Evolutionary conservation across 2,113 vertebrate species (phyloP), one percentile per base, ranked within the genome.

Genomic region (Toxotes chatareus): DNA sequence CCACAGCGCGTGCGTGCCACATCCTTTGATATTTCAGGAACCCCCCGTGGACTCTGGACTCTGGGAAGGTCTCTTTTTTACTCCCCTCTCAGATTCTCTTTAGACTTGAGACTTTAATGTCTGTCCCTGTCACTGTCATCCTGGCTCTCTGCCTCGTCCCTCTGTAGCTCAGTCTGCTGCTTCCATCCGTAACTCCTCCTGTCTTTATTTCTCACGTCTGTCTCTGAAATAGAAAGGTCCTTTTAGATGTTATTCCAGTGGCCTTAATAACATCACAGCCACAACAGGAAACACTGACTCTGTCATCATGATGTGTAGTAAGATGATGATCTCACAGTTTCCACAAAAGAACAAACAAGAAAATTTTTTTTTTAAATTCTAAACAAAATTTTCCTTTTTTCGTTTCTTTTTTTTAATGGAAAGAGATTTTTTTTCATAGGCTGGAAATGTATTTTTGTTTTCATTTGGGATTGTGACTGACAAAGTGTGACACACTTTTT

Each of bases 51-150:
- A 75, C 9, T 57, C 16, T 8, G n/a, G 47, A 79, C 9, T 63
- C 21, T 47, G 23, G 32, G 60, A n/a, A 42, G 19, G 19, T 7
- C 10, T 51, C n/a, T 51, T 31, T 32, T 61, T 53, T 56, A 21
- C 60, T 80, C n/a, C 44, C 13, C 27, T 38, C 42, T 67, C 31
- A 76, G 63, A 85, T 68, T 85, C 61, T 68, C 82, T 81, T 78
- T 56, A 62, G 40, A 62, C 16, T 69, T 34, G 14, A 81, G 59
- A 61, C 74, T 77, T 75, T 63, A 69, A 69, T 66, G 44, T 81
- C 17, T 23, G 3, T 47, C 16, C 21, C 56, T 55, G 62, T 61
- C 44, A 19, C 55, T 23, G 63, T 44, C 68, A 21, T 3, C 40
- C 68, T 27, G 27, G 16, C 40, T 19, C 55, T 63, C 67, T 66